Evolutionary conservation across 2,888 invertebrate species (phyloP), one percentile per base, ranked within the genome.

Genomic region (Disparrhopalites patrizii): DNA sequence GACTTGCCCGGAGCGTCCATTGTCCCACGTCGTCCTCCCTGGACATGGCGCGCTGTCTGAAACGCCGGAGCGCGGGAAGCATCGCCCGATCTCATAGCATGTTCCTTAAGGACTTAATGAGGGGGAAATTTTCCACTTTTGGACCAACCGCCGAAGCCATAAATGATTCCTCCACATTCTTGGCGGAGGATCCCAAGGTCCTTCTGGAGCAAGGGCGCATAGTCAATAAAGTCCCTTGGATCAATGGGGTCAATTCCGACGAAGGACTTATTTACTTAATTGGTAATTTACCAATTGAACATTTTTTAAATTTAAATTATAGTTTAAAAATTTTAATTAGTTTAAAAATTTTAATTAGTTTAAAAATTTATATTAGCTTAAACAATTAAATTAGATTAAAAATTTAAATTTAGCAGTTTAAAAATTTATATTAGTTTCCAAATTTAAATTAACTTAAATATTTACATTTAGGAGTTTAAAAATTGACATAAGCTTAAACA

Each of bases 191-290:
- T 23, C 70, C 70, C 10, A 47, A 36, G 15, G 23, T 62, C 18
- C 27, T 64, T 7, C 43, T 68, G 40, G 18, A 31, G 43, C 56
- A 50, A 33, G 68, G 65, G 13, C 23, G 55, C 36, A 43, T 65
- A 13, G 51, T 60, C 27, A 68, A 31, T 28, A 60, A 27, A 25
- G 65, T 68, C 3, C 68, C 68, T 0, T 68, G 68, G 68, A 36
- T 70, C 10, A 57, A 64, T 28, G 72, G 72, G 1, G 72, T 56
- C 5, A 72, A 72, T 54, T 66, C 66, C 0, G 70, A 70, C 23
- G 70, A 73, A 55, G 72, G 72, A 2, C 60, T 72, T 3, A 66
- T 72, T 3, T 72, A 70, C 33, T 66, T 69, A 38, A 66, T 67
- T 30, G 66, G 70, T 69, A 68, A 40, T 64, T 43, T 10, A 10